Evolutionary conservation across 2,888 invertebrate species (phyloP), one percentile per base, ranked within the genome.

Genomic region (Cataglyphis cursor): DNA sequence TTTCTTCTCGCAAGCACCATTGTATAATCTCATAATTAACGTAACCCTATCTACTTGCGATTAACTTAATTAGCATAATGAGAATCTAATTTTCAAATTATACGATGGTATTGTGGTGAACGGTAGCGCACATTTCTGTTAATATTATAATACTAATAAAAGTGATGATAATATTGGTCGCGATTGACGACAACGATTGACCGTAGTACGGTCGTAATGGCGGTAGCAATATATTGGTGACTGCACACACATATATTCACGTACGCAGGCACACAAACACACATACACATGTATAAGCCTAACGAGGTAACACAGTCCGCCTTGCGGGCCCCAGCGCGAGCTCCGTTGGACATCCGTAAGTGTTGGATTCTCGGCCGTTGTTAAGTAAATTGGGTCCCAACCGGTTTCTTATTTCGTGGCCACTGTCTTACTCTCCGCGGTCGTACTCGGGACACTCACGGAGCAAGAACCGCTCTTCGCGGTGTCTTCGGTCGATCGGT

Each of bases 381-480:
- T 95, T 94, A 94, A 94, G 94, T 95, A 95, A 95, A 95, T 95
- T 95, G 94, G 94, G 93, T 93, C 92, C 93, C 92, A 94, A 95
- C 95, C 95, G 95, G 95, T 95, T 95, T 94, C 94, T 94, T 93
- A 94, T 95, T 93, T 94, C 93, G 94, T 93, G 92, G 94, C 93
- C 94, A 94, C 94, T 93, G 94, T 94, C 93, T 94, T 94, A 94
- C 94, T 94, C 92, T 85, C 81, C 80, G 85, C 85, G 75, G 57
- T 76, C 86, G 84, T 85, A 87, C 84, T 70, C 80, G 74, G 78
- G 75, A 54, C 87, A 86, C 83, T 86, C 90, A 73, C 86, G 57
- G 57, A 54, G 81, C 89, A 89, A 89, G 87, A 88, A 88, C 88
- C 85, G 76, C 86, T 86, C 83, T 66, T 31, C 66, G 65, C 59